Evolutionary conservation across 2,888 invertebrate genomes (phyloP), one percentile per base, ranked within the genome.

Genomic region (Sabatieria punctata): DNA sequence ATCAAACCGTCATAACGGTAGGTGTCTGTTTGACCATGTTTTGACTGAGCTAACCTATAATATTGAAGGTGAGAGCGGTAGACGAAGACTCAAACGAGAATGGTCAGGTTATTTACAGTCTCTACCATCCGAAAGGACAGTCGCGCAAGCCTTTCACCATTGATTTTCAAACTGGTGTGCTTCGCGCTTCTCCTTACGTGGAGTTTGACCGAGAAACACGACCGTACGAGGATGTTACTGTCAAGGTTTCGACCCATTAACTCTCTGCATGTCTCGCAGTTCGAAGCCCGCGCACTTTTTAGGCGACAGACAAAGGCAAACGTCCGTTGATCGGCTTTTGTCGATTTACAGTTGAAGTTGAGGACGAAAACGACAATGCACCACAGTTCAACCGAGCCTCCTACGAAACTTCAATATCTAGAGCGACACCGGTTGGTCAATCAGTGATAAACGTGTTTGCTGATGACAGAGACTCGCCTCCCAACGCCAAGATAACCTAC

Each of bases 341-440:
- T 69, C 93, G 93, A 6, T 95, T 97, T 67, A 89, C 88, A 72
- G 91, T 91, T 41, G 89, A 89, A 73, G 88, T 95, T 67, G 88
- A 88, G 60, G 95, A 97, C 75, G 91, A 89, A 75, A 97, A 97
- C 79, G 97, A 97, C 77, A 95, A 97, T 74, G 86, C 89, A 53
- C 95, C 95, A 54, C 85, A 85, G 72, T 95, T 97, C 74, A 49
- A 59, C 61, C 48, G 63, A 53, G 51, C 65, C 2, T 54, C 53
- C 23, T 68, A 69, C 19, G 58, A 61, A 41, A 59, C 66, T 2
- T 54, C 57, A 25, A 59, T 67, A 6, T 54, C 52, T 6, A 27
- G 58, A 19, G 47, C 48, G 11, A 54, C 54, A 48, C 43, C 55
- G 6, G 46, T 55, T 26, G 58, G 55, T 21, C 24, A 30, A 4